A percentile compares a stretch with the other conserved stretches of the same genome.
Evolutionary conservation across 2,113 vertebrate species (phyloP).

Genomic region (Aix galericulata): DNA sequence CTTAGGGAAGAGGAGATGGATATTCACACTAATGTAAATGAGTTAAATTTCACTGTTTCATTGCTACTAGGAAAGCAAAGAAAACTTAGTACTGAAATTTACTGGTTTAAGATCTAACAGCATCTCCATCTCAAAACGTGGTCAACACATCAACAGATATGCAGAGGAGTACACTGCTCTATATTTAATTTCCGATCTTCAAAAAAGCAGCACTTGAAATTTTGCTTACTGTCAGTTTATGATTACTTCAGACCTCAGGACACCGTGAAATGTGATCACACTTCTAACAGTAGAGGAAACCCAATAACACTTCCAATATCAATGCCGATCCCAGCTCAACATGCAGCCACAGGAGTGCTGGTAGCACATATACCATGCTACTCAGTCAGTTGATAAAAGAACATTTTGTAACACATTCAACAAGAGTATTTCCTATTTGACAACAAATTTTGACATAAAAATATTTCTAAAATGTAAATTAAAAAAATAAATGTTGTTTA

Average conservation of each 20-base stretch:
- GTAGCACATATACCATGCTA: rapidly evolving
- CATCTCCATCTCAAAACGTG: background rate
- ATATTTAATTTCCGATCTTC: background rate
- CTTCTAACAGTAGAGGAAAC: background rate
- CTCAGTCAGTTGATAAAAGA: background rate
- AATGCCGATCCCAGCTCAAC: background rate
- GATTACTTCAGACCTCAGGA: background rate
- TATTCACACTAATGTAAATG: background rate
- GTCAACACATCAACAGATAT: background rate
- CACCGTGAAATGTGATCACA: background rate
- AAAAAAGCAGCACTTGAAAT: background rate
- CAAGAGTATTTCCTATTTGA: background rate
- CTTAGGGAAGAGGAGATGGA: background rate
- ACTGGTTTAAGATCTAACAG: background rate
- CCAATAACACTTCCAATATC: background rate
- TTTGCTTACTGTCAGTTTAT: background rate
- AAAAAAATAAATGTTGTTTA: background rate
- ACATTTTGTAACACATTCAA: background rate
- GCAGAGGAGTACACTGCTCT: background rate
- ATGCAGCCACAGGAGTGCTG: background rate
- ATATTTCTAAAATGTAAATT: background rate
- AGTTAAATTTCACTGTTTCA: background rate
- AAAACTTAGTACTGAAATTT: background rate
- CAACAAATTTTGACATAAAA: background rate
- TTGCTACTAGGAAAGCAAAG: background rate